These are phyloP conservation scores for Prorops nasuta DNA, from an alignment of 1,140 invertebrate species.

Conservation along the genomic window DNA sequence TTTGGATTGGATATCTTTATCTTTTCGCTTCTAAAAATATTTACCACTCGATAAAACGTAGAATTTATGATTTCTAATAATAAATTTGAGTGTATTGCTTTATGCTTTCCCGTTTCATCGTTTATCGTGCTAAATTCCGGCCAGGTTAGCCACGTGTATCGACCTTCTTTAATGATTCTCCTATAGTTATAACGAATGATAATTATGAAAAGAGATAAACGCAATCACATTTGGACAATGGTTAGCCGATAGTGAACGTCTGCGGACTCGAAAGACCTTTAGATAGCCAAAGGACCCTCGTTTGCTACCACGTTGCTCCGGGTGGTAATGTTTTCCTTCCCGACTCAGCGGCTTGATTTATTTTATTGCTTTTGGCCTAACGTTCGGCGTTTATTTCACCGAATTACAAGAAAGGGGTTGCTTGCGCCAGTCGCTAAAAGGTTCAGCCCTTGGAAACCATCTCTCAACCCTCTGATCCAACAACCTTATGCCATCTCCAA, in stretches of 20 bases:
- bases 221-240: too few relatives aligned
- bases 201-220: too few relatives aligned
- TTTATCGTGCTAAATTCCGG: too few relatives aligned
- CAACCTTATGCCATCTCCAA: constrained; percentile 21
- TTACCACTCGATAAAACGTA: too few relatives aligned
- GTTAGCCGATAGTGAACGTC: constrained; percentile 14
- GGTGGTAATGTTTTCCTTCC: constrained; percentile 38
- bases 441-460: constrained; percentile 11
- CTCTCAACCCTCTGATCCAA: constrained; percentile 12
- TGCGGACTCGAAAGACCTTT: constrained; percentile 16
- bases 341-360: constrained; percentile 32
- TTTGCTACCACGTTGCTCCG: constrained; percentile 30
- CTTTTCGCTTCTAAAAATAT: not conserved
- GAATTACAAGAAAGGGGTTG: constrained; percentile 42
- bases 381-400: constrained; percentile 39
- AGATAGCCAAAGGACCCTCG: constrained; percentile 27
- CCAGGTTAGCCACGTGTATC: too few relatives aligned
- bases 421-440: constrained; percentile 36
- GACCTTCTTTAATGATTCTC: too few relatives aligned
- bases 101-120: too few relatives aligned
- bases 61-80: too few relatives aligned
- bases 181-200: too few relatives aligned
- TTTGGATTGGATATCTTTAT: constrained; percentile 27
- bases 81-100: too few relatives aligned
- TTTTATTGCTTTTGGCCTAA: constrained; percentile 40